Percentiles rank a stretch among this genome's conserved stretches.
phyloP scores from a whole-genome alignment of 2,797 vertebrate genomes.

The Hippopotamyrus pictus region DNA sequence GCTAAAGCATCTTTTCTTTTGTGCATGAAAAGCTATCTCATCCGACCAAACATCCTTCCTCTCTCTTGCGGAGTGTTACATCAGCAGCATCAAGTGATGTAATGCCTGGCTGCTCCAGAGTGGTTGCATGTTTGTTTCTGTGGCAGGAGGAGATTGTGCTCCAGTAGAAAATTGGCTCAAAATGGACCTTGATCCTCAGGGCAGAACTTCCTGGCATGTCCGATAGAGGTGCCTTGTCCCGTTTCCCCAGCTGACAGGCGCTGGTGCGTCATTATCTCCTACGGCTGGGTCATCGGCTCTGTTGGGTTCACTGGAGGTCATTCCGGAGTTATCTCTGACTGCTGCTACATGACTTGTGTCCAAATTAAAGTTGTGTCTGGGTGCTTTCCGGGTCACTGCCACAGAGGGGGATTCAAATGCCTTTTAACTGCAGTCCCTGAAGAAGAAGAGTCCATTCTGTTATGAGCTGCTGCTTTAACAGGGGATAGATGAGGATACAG shows the following conservation, averaged over 20 bases:
- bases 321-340: conserved; percentile 84
- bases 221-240: background rate
- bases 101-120: background rate
- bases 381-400: background rate
- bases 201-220: background rate
- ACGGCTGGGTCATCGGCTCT: conserved; percentile 87
- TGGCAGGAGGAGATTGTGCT: background rate
- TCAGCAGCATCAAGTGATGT: conserved; percentile 7
- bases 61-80: background rate
- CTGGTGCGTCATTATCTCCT: conserved; percentile 79
- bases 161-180: background rate
- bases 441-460: background rate
- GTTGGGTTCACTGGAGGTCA: conserved; percentile 80
- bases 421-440: background rate
- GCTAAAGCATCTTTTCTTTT: background rate
- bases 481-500: background rate
- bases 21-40: background rate
- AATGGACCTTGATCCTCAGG: background rate
- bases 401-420: background rate
- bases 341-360: conserved; percentile 74
- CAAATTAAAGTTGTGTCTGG: conserved; percentile 65
- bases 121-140: background rate
- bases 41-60: background rate
- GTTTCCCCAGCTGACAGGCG: conserved; percentile 70
- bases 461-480: background rate